Evolutionary conservation across 2,113 vertebrate genomes (phyloP), one percentile per base, ranked within the genome.

Genomic region (Rhadina sibilatrix): DNA sequence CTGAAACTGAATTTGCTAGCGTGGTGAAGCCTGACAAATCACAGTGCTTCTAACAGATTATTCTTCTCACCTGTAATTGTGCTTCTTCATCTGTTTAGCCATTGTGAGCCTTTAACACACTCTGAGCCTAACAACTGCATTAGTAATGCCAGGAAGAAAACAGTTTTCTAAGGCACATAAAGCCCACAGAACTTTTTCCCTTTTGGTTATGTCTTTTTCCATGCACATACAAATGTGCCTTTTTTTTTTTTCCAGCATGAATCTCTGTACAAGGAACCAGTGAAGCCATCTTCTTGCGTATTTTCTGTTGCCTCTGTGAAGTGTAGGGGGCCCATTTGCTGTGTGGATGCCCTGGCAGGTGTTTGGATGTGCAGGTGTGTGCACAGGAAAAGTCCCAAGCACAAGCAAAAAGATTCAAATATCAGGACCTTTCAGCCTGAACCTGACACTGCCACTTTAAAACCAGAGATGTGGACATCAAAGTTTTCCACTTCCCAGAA

Each of bases 391-490:
- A 84, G 80, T 80, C 86, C 64, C 0, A 0, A 86, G 78, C 2
- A 0, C 93, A 90, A 86, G 83, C 77, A 93, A 52, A 31, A 92
- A 91, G 93, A 71, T 96, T 96, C 25, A 4, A 92, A 94, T 94
- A 96, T 79, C 91, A 70, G 63, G 69, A 52, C 74, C 61, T 95
- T 94, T 96, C 92, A 96, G 95, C 88, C 92, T 59, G 89, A 97
- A 96, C 94, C 96, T 96, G 95, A 96, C 94, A 93, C 96, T 96
- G 74, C 91, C 90, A 54, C 95, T 97, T 96, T 94, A 97, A 97
- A 91, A 81, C 35, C 70, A 93, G 90, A 88, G 75, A 71, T 49
- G 38, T 9, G 60, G 80, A 97, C 96, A 95, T 96, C 97, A 97
- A 98, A 97, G 96, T 97, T 97, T 94, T 87, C 83, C 71, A 79